phyloP scores from a whole-genome alignment of 2,888 invertebrate species.

The Monochamus alternatus region DNA sequence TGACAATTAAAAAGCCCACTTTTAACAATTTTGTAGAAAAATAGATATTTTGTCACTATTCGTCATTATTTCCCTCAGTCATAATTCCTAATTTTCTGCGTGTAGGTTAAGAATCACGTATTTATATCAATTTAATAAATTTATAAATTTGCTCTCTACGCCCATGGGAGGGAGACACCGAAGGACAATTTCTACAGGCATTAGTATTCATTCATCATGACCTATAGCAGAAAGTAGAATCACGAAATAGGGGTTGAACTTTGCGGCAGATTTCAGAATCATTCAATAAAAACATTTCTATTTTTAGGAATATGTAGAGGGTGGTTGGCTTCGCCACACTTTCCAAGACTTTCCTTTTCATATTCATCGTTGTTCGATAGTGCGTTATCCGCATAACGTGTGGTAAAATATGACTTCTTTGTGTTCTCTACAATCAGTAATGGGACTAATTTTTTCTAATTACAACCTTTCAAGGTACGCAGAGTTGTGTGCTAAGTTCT shows the following conservation, averaged over 20 bases:
- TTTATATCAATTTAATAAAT: background rate
- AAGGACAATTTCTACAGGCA: slow-evolving; percentile 19
- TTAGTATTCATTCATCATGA: slow-evolving; percentile 19
- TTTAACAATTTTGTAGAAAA: no score
- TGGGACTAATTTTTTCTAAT: background rate
- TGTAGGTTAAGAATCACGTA: no score
- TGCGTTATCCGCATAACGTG: background rate
- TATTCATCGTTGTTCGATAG: background rate
- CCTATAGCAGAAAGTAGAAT: slow-evolving; percentile 2
- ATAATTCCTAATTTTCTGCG: no score
- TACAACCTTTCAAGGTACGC: background rate
- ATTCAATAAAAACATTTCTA: slow-evolving; percentile 25
- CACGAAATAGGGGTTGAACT: slow-evolving; percentile 11
- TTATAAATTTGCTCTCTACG: background rate
- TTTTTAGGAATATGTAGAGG: background rate
- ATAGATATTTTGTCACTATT: no score
- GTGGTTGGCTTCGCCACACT: slow-evolving; percentile 1
- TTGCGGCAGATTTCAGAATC: slow-evolving; percentile 17
- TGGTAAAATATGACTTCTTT: background rate
- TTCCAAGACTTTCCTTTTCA: background rate
- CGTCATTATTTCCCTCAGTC: no score
- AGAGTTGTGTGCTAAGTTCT: background rate
- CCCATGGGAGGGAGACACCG: background rate
- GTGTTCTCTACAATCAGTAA: background rate
- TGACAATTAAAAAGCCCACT: no score